phyloP scores from a whole-genome alignment of 2,113 vertebrate species.

The Condylura cristata region DNA sequence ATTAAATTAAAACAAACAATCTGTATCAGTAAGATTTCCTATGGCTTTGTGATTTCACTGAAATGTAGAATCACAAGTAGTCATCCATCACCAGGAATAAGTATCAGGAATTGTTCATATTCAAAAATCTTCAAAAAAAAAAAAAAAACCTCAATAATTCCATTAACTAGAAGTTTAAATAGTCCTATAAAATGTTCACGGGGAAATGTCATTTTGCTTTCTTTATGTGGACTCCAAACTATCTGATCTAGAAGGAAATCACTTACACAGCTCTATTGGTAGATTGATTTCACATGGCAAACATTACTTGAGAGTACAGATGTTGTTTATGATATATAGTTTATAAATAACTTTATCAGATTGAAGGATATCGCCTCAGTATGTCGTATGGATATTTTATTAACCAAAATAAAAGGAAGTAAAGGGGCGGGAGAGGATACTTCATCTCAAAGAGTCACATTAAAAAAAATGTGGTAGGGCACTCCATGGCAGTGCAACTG shows the following conservation, averaged over 20 bases:
- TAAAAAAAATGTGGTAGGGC: neutral
- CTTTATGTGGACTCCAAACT: neutral
- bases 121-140: neutral
- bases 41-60: constrained; percentile 35
- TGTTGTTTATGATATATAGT: constrained; percentile 44
- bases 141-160: too few relatives aligned
- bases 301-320: constrained; percentile 14
- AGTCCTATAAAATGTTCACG: neutral
- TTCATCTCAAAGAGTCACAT: neutral
- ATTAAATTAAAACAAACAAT: too few relatives aligned
- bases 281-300: constrained; percentile 47
- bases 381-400: constrained; percentile 8
- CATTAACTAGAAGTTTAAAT: neutral
- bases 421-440: neutral
- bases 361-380: neutral
- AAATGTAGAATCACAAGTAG: constrained; percentile 11
- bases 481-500: too few relatives aligned
- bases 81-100: neutral
- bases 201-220: constrained; percentile 35
- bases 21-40: too few relatives aligned
- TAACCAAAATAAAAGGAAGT: neutral
- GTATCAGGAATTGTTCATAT: neutral
- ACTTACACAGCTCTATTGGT: neutral
- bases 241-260: constrained; percentile 12
- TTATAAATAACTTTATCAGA: constrained; percentile 65